Base-by-base conservation (phyloP, 2,888 invertebrate species). In the Dicranocentrus wangi region DNA sequence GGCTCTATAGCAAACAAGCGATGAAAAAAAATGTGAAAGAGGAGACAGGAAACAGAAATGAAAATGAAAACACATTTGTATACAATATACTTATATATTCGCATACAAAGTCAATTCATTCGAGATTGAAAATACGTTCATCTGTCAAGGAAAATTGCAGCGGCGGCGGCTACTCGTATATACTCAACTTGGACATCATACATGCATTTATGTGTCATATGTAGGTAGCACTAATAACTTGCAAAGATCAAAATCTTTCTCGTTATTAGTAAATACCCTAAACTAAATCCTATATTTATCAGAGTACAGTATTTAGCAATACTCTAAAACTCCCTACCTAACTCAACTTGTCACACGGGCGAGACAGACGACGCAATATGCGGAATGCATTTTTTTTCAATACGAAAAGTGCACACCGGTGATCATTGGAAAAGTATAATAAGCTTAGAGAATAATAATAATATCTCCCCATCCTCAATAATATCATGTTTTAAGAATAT, bases 161-260 rank as follows among this genome's bases (percentile, higher is more conserved):
- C 10, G 15, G 15, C 15, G 3, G 32, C 32, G 10, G 32, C 10
- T 10, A 47, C 10, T 47, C 47, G 47, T 47, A 47, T n/a, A n/a
- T n/a, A n/a, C n/a, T 32, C 32, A 32, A 32, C 5, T 32, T 32
- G 32, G 32, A 32, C 32, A 32, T 3, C 32, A 10, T 32, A 7
- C 32, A 32, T 7, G 10, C 10, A 32, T 10, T 10, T 32, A 32
- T 32, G 32, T 10, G 32, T 32, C 10, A 32, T 10, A 32, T 32
- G 32, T n/a, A n/a, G 32, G 32, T 10, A 32, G n/a, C 32, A 10
- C 47, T 47, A 47, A 47, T 47, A 47, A 2, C 15, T n/a, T 39
- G 5, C 47, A 47, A 47, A 47, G 47, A 47, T 47, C 47, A 47
- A 47, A 47, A 47, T 47, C 47, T 47, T 47, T 47, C 32, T 32